Evolutionary conservation across 2,888 invertebrate species (phyloP), one percentile per base, ranked within the genome.

Genomic region (Athalia circularis): DNA sequence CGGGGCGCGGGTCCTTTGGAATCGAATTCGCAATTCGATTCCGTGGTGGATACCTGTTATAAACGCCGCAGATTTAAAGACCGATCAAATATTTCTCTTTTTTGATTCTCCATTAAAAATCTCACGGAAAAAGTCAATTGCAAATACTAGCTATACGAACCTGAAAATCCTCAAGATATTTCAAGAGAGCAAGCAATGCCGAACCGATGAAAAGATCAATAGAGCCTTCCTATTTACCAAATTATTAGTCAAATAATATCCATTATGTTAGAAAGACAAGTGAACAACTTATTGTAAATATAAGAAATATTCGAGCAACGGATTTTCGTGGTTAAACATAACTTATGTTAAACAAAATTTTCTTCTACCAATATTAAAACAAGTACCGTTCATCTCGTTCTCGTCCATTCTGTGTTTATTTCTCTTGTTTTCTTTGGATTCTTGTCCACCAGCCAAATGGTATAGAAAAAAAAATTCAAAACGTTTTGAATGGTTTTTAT

Each of bases 251-350:
- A 45, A 72, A 57, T 72, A 13, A 59, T 59, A 15, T 72, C 59
- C 45, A 9, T 7, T 59, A 29, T 72, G 57, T 57, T 68, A 47
- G 29, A 50, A 54, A 52, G 54, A 68, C 68, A 54, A 70, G 70
- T n/a, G 54, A 70, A 70, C 57, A 70, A 57, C 45, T 70, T 59
- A 59, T 59, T 59, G 47, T 72, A 72, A 72, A 72, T 72, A n/a
- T 54, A 59, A 59, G 57, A 72, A 57, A 59, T 72, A 70, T 47
- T 59, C 47, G 72, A 57, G 15, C 8, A 13, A 43, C 43, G 68
- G 29, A 52, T 65, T 65, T 13, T 68, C 47, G 50, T 9, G 68
- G 52, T 68, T 68, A 68, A 9, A 68, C 29, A 68, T 43, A 59
- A 29, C 29, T 29, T 29, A 29, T 29, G 29, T 29, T 68, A n/a